A percentile compares a stretch with the other conserved stretches of the same genome.
Conservation (phyloP, 30 jellyfish, hydroid and myxozoan species). For the Aurelia aurita region DNA sequence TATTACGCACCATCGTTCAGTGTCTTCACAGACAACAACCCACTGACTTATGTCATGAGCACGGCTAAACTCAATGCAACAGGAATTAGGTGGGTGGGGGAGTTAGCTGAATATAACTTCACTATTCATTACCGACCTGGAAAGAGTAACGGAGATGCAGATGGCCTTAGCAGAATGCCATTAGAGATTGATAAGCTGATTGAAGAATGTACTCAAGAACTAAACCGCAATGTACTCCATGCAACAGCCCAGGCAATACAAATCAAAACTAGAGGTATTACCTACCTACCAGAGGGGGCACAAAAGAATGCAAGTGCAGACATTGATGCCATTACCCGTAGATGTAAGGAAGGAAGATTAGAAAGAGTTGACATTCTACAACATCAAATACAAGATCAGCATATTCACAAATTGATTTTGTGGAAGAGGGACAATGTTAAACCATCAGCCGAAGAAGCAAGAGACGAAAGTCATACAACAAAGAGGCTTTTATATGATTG, state of each 20-base stretch:
- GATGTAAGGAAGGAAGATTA: neutral
- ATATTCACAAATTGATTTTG: neutral
- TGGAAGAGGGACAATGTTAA: slow-evolving; percentile 16
- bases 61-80: slow-evolving; percentile 10
- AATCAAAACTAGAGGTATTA: neutral
- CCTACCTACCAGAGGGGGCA: slow-evolving; percentile 12
- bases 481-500: slow-evolving; percentile 38
- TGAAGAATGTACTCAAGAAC: neutral
- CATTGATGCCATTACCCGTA: slow-evolving; percentile 15
- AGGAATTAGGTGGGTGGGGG: slow-evolving; percentile 7
- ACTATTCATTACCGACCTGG: too few relatives aligned
- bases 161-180: too few relatives aligned
- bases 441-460: slow-evolving; percentile 29
- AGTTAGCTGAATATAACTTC: too few relatives aligned
- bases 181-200: neutral
- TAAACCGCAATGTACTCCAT: neutral
- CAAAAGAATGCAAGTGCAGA: slow-evolving; percentile 9
- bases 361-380: slow-evolving; percentile 15
- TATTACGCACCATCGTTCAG: neutral
- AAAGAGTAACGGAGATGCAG: too few relatives aligned
- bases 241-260: neutral
- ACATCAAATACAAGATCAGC: slow-evolving; percentile 11
- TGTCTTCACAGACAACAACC: neutral
- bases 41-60: slow-evolving; percentile 11
- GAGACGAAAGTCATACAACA: slow-evolving; percentile 24